phyloP scores from a whole-genome alignment of 2,797 vertebrate genomes.

The Aplochiton taeniatus region DNA sequence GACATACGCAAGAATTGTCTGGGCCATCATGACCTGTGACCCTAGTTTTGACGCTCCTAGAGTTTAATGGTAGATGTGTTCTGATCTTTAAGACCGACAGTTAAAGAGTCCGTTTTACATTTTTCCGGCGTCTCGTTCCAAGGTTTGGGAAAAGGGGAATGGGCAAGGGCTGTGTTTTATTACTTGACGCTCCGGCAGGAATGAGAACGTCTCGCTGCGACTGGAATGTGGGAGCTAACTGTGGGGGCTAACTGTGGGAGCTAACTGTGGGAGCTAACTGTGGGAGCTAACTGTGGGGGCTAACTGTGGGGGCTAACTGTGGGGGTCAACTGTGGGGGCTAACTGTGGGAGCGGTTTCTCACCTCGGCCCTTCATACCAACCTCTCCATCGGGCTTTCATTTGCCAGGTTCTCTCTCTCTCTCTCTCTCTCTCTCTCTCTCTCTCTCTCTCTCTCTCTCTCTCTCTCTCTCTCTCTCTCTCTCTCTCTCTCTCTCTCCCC shows the following conservation, averaged over 20 bases:
- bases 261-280: too few relatives aligned
- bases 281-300: too few relatives aligned
- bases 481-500: not conserved
- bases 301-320: too few relatives aligned
- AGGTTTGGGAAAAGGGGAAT: constrained; percentile 9
- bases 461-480: not conserved
- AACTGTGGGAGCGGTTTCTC: constrained; percentile 10
- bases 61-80: too few relatives aligned
- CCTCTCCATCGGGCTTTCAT: not conserved
- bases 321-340: too few relatives aligned
- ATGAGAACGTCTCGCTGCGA: not conserved
- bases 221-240: constrained; percentile 14
- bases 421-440: constrained; percentile 2
- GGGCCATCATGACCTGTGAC: too few relatives aligned
- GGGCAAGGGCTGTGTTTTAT: too few relatives aligned
- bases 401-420: constrained; percentile 11
- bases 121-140: constrained; percentile 16
- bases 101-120: constrained; percentile 27
- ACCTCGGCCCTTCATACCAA: not conserved
- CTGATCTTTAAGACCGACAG: constrained; percentile 4
- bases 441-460: not conserved
- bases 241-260: too few relatives aligned
- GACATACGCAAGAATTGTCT: too few relatives aligned
- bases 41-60: too few relatives aligned
- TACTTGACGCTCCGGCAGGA: not conserved